These are phyloP conservation scores for Coelinius sp. DNA, from an alignment of 2,888 invertebrate species.

Conservation along the genomic window DNA sequence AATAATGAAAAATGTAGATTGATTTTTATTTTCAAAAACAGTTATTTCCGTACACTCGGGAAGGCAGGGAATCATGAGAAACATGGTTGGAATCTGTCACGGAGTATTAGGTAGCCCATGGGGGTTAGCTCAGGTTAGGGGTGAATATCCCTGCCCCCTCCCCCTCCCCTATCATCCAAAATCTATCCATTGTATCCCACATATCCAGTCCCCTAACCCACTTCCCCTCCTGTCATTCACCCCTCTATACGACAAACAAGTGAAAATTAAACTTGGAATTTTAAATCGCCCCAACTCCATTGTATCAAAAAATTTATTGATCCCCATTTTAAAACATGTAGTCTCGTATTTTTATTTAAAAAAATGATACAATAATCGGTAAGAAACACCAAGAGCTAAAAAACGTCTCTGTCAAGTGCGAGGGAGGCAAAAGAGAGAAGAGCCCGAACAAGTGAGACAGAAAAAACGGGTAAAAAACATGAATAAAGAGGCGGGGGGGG, in stretches of 20 bases:
- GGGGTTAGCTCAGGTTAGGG: conserved; percentile 26
- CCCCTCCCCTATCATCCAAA: not conserved
- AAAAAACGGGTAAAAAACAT: conserved; percentile 7
- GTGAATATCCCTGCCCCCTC: not conserved
- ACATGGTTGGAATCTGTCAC: conserved; percentile 19
- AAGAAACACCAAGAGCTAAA: not conserved
- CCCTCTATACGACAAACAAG: conserved; percentile 27
- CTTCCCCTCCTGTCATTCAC: not conserved
- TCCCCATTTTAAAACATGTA: conserved; percentile 6
- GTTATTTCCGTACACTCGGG: conserved; percentile 5
- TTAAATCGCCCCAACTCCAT: not conserved
- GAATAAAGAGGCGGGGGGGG: conserved; percentile 18
- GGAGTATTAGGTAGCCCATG: conserved; percentile 8
- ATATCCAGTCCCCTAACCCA: not conserved
- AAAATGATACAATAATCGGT: conserved; percentile 33
- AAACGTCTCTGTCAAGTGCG: conserved; percentile 41
- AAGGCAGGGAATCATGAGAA: not conserved
- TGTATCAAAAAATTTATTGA: conserved; percentile 5
- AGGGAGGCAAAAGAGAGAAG: conserved; percentile 36
- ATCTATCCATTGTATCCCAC: conserved; percentile 19
- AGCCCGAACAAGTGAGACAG: conserved; percentile 20
- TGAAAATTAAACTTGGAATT: conserved; percentile 32
- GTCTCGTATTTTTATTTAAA: too few species aligned
- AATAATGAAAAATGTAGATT: too few species aligned
- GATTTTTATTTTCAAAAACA: not conserved